phyloP scores from a whole-genome alignment of 2,113 vertebrate genomes.

The Amazona guildingii region DNA sequence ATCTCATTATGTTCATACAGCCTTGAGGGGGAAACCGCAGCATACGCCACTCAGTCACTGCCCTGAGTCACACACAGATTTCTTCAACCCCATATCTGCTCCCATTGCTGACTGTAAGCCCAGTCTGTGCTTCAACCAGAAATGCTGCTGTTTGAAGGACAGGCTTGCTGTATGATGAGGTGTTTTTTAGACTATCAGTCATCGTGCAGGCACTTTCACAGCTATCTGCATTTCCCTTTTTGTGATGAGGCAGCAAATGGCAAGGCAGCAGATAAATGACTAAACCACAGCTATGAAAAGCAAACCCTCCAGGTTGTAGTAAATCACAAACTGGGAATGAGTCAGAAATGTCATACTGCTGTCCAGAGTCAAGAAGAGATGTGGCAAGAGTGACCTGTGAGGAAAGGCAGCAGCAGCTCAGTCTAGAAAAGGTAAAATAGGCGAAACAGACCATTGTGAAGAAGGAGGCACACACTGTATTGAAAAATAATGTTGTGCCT shows the following conservation, averaged over 20 bases:
- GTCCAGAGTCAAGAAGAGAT: background rate
- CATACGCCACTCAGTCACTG: background rate
- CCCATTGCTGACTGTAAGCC: background rate
- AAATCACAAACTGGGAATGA: background rate
- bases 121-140: background rate
- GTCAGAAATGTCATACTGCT: background rate
- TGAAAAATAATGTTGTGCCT: background rate
- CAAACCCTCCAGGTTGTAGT: background rate
- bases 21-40: background rate
- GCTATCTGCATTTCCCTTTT: background rate
- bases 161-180: background rate
- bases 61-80: background rate
- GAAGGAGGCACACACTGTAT: background rate
- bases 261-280: background rate
- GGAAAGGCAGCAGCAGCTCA: background rate
- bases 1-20: background rate
- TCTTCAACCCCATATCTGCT: background rate
- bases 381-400: background rate
- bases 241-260: background rate
- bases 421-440: background rate
- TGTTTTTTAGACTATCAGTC: background rate
- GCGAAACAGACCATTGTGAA: background rate
- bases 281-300: background rate
- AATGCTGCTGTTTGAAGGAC: background rate
- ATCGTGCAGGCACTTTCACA: background rate